A percentile compares a stretch with the other conserved stretches of the same genome.
phyloP scores from a whole-genome alignment of 2,797 vertebrate species.

The Buphagus erythrorhynchus region DNA sequence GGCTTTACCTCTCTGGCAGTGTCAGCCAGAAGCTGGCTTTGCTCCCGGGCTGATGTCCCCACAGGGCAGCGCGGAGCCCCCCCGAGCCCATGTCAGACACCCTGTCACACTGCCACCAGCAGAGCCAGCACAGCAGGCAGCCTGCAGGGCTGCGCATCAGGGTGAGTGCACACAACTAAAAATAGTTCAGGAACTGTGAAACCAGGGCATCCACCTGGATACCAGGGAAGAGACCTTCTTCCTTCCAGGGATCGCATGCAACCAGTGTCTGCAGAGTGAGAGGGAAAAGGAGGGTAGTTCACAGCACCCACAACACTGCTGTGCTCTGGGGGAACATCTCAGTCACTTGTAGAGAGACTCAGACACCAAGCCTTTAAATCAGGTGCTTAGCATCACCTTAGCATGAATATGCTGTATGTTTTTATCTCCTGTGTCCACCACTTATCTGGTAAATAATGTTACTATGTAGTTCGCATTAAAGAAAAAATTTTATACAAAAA shows the following conservation, averaged over 20 bases:
- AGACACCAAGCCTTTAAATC: background rate
- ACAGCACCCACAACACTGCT: background rate
- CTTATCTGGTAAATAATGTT: background rate
- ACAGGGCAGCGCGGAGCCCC: background rate
- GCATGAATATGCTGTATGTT: background rate
- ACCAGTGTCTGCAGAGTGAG: background rate
- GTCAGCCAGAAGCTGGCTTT: background rate
- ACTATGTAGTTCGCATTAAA: background rate
- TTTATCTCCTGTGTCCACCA: accelerated
- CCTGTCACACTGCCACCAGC: background rate
- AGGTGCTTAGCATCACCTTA: background rate
- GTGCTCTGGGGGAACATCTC: background rate
- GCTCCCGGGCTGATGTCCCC: background rate
- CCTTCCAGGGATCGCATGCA: background rate
- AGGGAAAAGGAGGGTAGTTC: background rate
- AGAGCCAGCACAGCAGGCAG: background rate
- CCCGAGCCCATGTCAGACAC: background rate
- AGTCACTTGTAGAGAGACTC: background rate
- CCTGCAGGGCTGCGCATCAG: background rate
- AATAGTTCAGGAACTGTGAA: background rate
- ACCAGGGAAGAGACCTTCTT: background rate
- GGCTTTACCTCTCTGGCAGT: background rate
- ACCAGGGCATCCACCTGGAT: background rate
- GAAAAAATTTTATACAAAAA: background rate
- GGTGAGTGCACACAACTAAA: background rate